A percentile compares a stretch with the other conserved stretches of the same genome.
Evolutionary conservation across 2,113 vertebrate species (phyloP).

Genomic region (Grallaria varia): DNA sequence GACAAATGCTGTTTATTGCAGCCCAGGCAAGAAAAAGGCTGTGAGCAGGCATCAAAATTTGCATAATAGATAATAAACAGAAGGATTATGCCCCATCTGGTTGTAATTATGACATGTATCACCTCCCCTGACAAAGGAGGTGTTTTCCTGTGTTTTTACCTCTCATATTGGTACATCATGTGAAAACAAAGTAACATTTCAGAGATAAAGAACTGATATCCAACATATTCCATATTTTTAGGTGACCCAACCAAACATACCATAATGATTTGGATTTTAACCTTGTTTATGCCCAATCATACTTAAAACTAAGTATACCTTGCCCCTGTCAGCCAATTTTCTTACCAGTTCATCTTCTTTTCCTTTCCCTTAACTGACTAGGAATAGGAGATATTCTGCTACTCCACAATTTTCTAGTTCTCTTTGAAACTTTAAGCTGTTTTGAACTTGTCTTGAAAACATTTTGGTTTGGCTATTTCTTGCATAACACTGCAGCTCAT

Average conservation of each 20-base stretch:
- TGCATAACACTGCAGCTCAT: neutral
- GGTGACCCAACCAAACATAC: neutral
- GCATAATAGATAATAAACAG: neutral
- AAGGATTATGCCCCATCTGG: neutral
- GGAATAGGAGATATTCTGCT: neutral
- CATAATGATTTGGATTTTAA: neutral
- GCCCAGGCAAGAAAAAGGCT: neutral
- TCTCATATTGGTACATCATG: neutral
- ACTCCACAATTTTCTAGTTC: neutral
- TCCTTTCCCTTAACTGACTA: neutral
- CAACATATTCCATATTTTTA: neutral
- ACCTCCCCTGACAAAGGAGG: neutral
- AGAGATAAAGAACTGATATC: neutral
- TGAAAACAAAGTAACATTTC: neutral
- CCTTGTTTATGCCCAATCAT: neutral
- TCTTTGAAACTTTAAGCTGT: neutral
- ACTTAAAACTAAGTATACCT: neutral
- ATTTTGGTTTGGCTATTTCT: rapidly evolving
- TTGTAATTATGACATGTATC: neutral
- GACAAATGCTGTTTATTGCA: neutral
- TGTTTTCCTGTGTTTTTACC: neutral
- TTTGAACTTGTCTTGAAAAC: neutral
- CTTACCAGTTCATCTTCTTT: neutral
- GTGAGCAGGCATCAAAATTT: neutral
- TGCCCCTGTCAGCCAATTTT: neutral